A percentile compares a stretch with the other conserved stretches of the same genome.
Evolutionary conservation across 2,888 invertebrate species (phyloP).

Genomic region (Hermodice carunculata): DNA sequence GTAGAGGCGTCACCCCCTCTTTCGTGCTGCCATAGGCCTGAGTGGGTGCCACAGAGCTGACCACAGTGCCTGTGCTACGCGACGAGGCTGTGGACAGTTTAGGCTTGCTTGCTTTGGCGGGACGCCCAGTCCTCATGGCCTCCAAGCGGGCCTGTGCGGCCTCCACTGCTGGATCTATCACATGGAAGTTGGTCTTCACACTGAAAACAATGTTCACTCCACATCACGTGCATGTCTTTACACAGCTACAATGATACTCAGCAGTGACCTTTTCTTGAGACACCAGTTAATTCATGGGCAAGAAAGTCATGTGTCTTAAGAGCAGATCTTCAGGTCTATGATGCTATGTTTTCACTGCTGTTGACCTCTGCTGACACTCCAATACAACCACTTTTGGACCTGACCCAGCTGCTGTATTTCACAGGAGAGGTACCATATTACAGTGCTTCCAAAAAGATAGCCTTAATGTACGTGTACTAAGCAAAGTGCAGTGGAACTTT

Average conservation of each 20-base stretch:
- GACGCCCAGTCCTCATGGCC: conserved; percentile 59
- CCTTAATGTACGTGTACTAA: no score
- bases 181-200: conserved; percentile 57
- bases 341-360: no score
- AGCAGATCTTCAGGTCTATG: no score
- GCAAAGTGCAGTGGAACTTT: no score
- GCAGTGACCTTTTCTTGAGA: not conserved
- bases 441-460: no score
- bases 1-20: conserved; percentile 38
- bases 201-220: no score
- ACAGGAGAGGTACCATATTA: no score
- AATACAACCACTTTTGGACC: no score
- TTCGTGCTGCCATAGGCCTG: not conserved
- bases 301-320: not conserved
- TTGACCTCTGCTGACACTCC: no score
- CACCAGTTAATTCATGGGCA: no score
- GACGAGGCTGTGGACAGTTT: not conserved
- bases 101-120: not conserved
- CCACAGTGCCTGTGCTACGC: not conserved
- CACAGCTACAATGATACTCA: not conserved
- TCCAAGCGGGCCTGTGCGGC: conserved; percentile 63
- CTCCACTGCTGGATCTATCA: conserved; percentile 62
- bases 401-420: no score
- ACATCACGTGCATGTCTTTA: not conserved
- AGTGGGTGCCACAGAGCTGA: not conserved